These are phyloP conservation scores for Brachypodius melanocephalos DNA, from an alignment of 2,113 vertebrate genomes.

Conservation along the genomic window DNA sequence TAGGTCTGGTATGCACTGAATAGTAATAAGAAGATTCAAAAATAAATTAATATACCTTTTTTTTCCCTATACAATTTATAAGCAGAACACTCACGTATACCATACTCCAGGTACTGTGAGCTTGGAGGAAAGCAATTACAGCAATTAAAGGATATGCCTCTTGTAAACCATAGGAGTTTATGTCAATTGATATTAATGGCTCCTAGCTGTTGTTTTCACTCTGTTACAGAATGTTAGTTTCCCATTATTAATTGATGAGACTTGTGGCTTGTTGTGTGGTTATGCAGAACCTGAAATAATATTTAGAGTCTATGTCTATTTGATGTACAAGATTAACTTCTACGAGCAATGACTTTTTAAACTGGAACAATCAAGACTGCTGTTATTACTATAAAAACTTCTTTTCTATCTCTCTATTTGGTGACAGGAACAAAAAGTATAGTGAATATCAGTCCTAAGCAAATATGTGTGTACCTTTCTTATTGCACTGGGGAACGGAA, in stretches of 20 bases:
- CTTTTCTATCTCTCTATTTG: neutral
- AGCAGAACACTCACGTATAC: neutral
- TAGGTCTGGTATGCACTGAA: neutral
- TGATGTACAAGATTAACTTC: neutral
- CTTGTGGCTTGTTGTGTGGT: neutral
- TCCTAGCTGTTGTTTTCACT: neutral
- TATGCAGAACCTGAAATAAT: neutral
- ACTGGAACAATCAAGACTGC: neutral
- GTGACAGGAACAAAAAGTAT: neutral
- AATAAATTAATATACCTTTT: neutral
- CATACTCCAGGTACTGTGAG: neutral
- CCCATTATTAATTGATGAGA: conserved; percentile 10
- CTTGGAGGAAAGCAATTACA: neutral
- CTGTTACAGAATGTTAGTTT: neutral
- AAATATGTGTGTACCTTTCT: neutral
- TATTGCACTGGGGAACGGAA: rapidly evolving
- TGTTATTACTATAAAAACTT: neutral
- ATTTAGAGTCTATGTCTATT: neutral
- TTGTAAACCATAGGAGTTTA: neutral
- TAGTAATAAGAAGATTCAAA: neutral
- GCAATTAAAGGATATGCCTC: neutral
- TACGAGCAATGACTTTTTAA: neutral
- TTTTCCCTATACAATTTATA: neutral
- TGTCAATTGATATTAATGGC: conserved; percentile 10
- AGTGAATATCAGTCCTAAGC: neutral